Evolutionary conservation across 2,888 invertebrate species (phyloP).

Genomic region (Troides helena): DNA sequence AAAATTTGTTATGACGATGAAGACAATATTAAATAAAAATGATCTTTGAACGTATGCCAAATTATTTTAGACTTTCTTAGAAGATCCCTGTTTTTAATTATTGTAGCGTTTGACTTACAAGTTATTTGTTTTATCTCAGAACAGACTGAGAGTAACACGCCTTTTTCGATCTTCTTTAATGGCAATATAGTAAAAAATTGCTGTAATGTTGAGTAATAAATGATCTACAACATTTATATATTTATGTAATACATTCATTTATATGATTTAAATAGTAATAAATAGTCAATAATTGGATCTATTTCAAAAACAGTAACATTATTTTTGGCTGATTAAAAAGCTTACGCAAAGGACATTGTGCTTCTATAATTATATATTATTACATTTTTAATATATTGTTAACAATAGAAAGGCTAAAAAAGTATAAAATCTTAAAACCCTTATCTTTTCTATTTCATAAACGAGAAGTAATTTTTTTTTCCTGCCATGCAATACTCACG

Average conservation of each 20-base stretch:
- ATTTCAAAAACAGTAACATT: too few species aligned
- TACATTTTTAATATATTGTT: too few species aligned
- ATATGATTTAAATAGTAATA: too few species aligned
- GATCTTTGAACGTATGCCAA: not conserved
- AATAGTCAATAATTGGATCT: too few species aligned
- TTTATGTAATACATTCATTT: too few species aligned
- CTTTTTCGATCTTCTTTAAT: not conserved
- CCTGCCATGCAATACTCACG: slow-evolving; percentile 51
- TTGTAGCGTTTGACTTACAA: not conserved
- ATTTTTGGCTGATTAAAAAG: too few species aligned
- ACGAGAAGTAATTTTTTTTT: not conserved
- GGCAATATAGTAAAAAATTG: not conserved
- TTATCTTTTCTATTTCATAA: not conserved
- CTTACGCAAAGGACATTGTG: too few species aligned
- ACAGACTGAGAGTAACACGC: too few species aligned
- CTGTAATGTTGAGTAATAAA: not conserved
- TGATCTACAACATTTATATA: too few species aligned
- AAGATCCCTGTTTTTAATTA: not conserved
- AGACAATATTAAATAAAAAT: not conserved
- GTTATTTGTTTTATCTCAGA: not conserved
- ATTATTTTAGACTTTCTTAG: not conserved
- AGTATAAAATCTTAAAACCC: not conserved
- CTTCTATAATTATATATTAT: too few species aligned
- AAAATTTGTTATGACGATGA: not conserved
- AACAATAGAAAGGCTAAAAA: too few species aligned